Base-by-base conservation (phyloP, 64 coral and sea anemone genomes). In the Catalaphyllia jardinei region DNA sequence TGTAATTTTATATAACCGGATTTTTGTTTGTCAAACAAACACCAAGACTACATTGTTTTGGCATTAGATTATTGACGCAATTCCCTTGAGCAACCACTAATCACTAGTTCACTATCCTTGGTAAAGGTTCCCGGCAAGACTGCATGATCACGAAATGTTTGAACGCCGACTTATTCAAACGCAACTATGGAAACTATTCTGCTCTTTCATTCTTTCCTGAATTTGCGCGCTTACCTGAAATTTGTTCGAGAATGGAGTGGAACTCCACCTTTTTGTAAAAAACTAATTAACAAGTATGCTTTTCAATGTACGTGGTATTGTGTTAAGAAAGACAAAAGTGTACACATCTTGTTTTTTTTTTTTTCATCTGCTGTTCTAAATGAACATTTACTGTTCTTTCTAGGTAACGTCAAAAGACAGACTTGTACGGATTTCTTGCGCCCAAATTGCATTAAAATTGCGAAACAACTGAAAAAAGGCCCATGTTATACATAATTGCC, bases 41-140 rank as follows among this genome's bases (percentile, higher is more conserved):
- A 50, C 10, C 74, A 11, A 84, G 33, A 85, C 81, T 85, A 50
- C 63, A 85, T 85, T 85, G 81, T 85, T 71, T 17, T 85, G 30
- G 29, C 69, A 85, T 71, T 85, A 42, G 27, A 22, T 19, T 52
- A 85, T 51, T 85, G 81, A 85, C 63, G 81, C 42, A 85, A 71
- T 46, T 85, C 81, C 63, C 63, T 11, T 50, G 62, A 31, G 60
- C n/a, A 27, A 50, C 0, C 13, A 31, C 20, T 51, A 71, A 69
- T 71, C 38, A 71, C 20, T 51, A 11, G 29, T 50, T 71, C 62
- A 71, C 33, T 71, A 2, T n/a, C n/a, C n/a, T n/a, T n/a, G n/a
- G n/a, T 71, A n/a, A 83, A 83, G 22, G 42, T 77, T 42, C 77
- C 29, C 19, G 17, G 20, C 20, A 2, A 46, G 9, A 18, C 18